Evolutionary conservation across 2,888 invertebrate species (phyloP), one percentile per base, ranked within the genome.

Genomic region (Ochropleura leucogaster): DNA sequence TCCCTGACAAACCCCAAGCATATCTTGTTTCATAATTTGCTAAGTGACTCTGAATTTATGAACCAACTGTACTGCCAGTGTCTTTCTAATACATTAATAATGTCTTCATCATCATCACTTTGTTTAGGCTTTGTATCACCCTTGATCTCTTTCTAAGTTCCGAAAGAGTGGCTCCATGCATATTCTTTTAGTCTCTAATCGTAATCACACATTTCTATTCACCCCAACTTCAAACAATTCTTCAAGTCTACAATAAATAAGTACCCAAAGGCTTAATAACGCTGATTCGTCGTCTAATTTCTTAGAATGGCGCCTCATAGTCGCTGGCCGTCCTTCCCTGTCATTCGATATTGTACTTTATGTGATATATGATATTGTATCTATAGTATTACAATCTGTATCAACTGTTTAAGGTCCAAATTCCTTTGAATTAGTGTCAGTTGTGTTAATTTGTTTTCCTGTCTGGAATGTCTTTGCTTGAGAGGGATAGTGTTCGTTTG

Each of bases 221-320:
- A 51, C 18, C 44, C 20, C 14, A 67, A 55, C 51, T 30, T 5
- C 46, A 57, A 51, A 30, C 44, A 68, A 30, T 53, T 10, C 14
- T 53, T 66, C 77, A 66, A 76, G 20, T 14, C 18, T 3, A 68
- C 6, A 51, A 49, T 55, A 70, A 63, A 82, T 66, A 68, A 68
- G 44, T 70, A 69, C 44, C 14, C 14, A 49, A 59, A 76, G 47
- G 49, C 60, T 62, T 51, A 69, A 69, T 68, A 80, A 10, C 10
- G 82, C 82, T 81, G 82, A 82, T 77, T 84, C 44, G 82, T 40
- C 68, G 64, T 80, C 70, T 68, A 70, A 84, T 76, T 84, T 81
- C 82, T 63, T 2, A 59, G 85, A 59, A 84, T 44, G 85, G 82
- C 82, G 85, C 82, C 82, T 53, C 12, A 44, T 10, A 20, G 84